Conservation (phyloP, 2,113 vertebrate species). For the Rhegmatorhina hoffmannsi region DNA sequence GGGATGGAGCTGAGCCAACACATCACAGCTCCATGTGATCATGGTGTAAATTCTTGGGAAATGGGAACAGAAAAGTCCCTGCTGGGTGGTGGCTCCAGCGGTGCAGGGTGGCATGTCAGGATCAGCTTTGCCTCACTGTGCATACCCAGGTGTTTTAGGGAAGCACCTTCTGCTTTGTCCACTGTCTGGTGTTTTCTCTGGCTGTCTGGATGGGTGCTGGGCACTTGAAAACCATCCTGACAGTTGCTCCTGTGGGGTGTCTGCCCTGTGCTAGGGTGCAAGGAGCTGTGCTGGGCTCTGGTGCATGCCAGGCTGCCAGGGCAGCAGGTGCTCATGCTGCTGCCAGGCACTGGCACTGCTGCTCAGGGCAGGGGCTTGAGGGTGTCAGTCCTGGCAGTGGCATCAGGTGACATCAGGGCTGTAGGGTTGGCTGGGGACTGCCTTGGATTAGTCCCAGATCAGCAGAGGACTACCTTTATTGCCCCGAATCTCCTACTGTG, state of each 20-base stretch:
- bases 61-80: background rate
- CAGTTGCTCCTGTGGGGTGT: too few relatives aligned
- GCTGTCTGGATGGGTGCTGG: background rate
- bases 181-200: background rate
- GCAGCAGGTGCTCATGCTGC: background rate
- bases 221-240: background rate
- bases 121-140: background rate
- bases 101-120: background rate
- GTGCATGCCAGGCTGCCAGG: rapidly evolving
- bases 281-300: background rate
- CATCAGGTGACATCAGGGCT: background rate
- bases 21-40: rapidly evolving
- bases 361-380: background rate
- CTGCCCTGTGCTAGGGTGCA: background rate
- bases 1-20: background rate
- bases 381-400: background rate
- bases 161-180: background rate
- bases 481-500: background rate
- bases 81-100: background rate
- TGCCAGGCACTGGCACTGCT: background rate
- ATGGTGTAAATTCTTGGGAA: background rate
- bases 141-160: rapidly evolving
- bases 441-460: background rate
- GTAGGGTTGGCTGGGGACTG: too few relatives aligned
- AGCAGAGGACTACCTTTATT: background rate